A percentile compares a stretch with the other conserved stretches of the same genome.
These are phyloP conservation scores for Pseudoatta argentina DNA, from an alignment of 1,140 invertebrate genomes.

Conservation along the genomic window DNA sequence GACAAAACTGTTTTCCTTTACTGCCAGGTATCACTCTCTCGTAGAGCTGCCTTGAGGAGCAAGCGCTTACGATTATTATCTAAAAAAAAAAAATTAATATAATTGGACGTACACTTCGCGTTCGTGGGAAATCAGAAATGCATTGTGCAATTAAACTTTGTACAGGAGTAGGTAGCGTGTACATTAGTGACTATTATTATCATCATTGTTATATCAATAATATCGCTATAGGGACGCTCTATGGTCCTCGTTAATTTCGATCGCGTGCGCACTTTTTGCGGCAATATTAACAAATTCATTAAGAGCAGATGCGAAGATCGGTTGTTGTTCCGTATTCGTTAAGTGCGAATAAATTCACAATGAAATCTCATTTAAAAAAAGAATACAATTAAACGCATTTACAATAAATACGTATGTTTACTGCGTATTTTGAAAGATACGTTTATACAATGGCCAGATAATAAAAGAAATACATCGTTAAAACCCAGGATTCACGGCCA, in stretches of 20 bases:
- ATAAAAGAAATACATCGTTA: background rate
- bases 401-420: background rate
- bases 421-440: background rate
- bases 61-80: conserved; percentile 67
- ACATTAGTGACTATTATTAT: conserved; percentile 70
- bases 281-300: conserved; percentile 38
- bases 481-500: background rate
- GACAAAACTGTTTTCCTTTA: conserved; percentile 71
- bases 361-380: background rate
- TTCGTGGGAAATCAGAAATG: conserved; percentile 52
- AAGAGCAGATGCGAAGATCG: conserved; percentile 4
- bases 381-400: conserved; percentile 28
- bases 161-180: conserved; percentile 72
- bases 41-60: conserved; percentile 72
- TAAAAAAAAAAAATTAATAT: conserved; percentile 8
- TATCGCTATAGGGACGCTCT: conserved; percentile 64
- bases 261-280: conserved; percentile 49
- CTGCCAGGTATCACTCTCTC: conserved; percentile 76
- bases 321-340: conserved; percentile 34
- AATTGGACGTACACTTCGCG: conserved; percentile 52
- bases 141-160: conserved; percentile 74
- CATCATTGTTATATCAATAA: conserved; percentile 68
- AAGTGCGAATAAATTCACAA: conserved; percentile 3
- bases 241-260: conserved; percentile 68
- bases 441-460: background rate